Evolutionary conservation across 2,113 vertebrate species (phyloP), one percentile per base, ranked within the genome.

Genomic region (Paracyprichromis sp.): DNA sequence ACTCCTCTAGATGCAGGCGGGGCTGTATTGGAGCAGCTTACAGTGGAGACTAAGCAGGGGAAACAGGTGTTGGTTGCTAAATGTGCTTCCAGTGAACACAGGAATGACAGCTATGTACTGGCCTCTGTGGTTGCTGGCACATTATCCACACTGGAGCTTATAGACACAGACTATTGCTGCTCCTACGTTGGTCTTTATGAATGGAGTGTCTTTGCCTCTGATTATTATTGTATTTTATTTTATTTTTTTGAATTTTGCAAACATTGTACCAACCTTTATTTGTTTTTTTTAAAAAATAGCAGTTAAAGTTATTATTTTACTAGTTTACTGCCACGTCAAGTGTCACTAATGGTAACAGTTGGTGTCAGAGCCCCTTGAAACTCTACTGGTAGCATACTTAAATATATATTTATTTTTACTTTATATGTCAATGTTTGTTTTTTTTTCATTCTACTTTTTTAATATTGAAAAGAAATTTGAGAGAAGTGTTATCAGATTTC

Each of bases 51-150:
- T 95, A 96, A 97, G 97, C 94, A 92, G 26, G 95, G 96, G 95
- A 96, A 97, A 97, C 97, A 98, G 97, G 97, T 98, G 96, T 96
- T 97, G 97, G 97, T 96, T 97, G 96, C 96, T 94, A 94, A 96
- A 97, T 97, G 97, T 97, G 96, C 96, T 97, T 97, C 96, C 96
- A 94, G 93, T 96, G 85, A 86, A 92, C 93, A 96, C 92, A 97
- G 97, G 94, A 97, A 97, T 98, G 96, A 95, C 94, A 97, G 96
- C 96, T 95, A 97, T 97, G 97, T 90, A 93, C 94, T 96, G 92
- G 92, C 91, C 93, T 90, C 87, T 91, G 94, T 92, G 95, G 94
- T 96, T 96, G 85, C 95, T 96, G 95, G 95, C 95, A 95, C 92
- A 86, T 90, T 95, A 95, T 92, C 93, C 86, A 92, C 91, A 92